Percentiles rank a stretch among this genome's conserved stretches.
Evolutionary conservation across 1,140 invertebrate genomes (phyloP).

Genomic region (Macrocentrus cingulum): DNA sequence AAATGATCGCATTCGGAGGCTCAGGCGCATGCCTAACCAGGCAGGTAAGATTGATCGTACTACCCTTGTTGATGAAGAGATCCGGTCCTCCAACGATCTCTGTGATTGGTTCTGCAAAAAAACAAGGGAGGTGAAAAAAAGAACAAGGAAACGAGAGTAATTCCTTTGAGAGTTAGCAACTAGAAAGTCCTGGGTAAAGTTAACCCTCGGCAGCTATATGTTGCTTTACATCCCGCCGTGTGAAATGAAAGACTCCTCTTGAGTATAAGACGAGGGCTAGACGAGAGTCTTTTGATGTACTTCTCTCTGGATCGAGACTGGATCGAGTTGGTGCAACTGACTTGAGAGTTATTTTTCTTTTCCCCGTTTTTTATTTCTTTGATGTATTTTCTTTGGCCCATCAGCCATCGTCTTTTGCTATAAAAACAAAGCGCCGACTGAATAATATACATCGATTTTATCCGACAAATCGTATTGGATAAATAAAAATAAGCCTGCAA

Average conservation of each 20-base stretch:
- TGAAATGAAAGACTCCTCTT: constrained; percentile 10
- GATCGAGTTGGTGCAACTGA: constrained; percentile 13
- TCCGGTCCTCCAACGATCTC: constrained; percentile 80
- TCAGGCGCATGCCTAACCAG: constrained; percentile 79
- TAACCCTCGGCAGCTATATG: not conserved
- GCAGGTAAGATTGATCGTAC: constrained; percentile 86
- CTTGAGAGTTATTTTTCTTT: constrained; percentile 2
- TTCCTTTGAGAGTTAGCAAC: not conserved
- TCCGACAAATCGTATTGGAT: no score
- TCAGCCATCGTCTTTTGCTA: no score
- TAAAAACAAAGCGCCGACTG: no score
- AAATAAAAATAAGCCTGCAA: no score
- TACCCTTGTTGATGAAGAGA: constrained; percentile 81
- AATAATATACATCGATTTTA: no score
- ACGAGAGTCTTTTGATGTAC: constrained; percentile 21
- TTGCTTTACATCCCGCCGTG: not conserved
- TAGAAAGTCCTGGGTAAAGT: not conserved
- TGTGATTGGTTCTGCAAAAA: constrained; percentile 75
- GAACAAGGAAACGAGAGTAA: constrained; percentile 4
- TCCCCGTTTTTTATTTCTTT: no score
- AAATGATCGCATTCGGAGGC: constrained; percentile 75
- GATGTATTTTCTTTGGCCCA: not conserved
- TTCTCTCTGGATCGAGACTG: not conserved
- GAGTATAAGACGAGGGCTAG: not conserved
- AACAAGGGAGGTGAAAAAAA: constrained; percentile 13